Evolutionary conservation across 53 echinoderm and acorn worm species (phyloP), one percentile per base, ranked within the genome.

Genomic region (Echinometra lucunter): DNA sequence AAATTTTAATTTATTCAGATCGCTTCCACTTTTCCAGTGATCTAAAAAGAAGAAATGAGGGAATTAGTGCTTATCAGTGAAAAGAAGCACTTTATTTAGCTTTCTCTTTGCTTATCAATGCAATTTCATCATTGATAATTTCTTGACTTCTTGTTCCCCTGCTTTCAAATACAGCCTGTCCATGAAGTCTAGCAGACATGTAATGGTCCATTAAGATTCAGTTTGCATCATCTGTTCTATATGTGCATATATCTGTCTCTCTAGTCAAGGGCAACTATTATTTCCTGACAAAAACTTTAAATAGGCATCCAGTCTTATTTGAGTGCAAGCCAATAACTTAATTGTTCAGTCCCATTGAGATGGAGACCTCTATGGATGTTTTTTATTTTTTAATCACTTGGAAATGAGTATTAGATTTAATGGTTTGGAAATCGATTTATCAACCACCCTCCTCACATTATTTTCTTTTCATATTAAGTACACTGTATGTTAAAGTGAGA

Each of bases 141-240:
- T 63, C 10, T 16, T 35, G 16, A 40, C 38, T 78, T 40, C 42
- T 5, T 78, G 40, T 42, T 40, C 38, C 3, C 42, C 7, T 38
- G 6, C 42, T 85, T 85, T 49, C 45, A n/a, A 85, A 49, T 37
- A 85, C n/a, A 85, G 85, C 30, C 85, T 85, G 85, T 85, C 30
- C 13, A 13, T 12, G 4, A 6, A 85, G 85, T 53, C 85, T 85
- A 85, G 81, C 40, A 45, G 27, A n/a, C 45, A 47, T 49, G 85
- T 85, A 85, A 85, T 49, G 85, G 27, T 85, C 85, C 85, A 85
- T 85, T 85, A 85, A 49, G 47, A 85, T 85, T 49, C 85, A 47
- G 85, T 85, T 47, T 85, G 85, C 85, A 85, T 85, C 85, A 85
- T 85, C 85, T 85, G 85, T 85, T 49, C 45, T 85, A 49, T 74